A percentile compares a stretch with the other conserved stretches of the same genome.
These are phyloP conservation scores for Carassius gibelio DNA, from an alignment of 2,113 vertebrate species.

Conservation along the genomic window DNA sequence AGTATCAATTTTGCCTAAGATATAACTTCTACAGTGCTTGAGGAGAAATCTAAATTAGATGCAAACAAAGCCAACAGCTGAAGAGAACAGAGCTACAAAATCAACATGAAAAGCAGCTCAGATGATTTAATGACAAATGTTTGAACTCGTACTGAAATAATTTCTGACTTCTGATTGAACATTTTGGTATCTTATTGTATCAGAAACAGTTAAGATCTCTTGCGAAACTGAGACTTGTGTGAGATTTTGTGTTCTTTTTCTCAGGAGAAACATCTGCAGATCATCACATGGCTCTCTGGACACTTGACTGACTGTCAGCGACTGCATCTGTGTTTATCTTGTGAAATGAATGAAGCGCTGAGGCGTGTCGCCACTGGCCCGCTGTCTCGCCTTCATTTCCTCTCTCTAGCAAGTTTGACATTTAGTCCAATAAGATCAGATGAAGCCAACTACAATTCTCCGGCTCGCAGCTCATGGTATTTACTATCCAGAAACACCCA, in stretches of 20 bases:
- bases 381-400: neutral
- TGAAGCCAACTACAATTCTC: constrained; percentile 56
- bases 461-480: constrained; percentile 41
- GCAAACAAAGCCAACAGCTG: neutral
- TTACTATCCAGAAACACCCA: constrained; percentile 31
- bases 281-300: neutral
- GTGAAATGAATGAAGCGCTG: neutral
- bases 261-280: neutral
- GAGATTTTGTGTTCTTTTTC: neutral
- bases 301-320: neutral
- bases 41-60: neutral
- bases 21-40: neutral
- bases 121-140: neutral
- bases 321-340: constrained; percentile 19
- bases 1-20: neutral
- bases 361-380: neutral
- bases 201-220: neutral
- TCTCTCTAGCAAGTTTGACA: constrained; percentile 55
- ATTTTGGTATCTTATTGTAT: neutral
- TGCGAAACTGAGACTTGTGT: neutral
- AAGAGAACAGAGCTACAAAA: neutral
- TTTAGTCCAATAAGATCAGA: constrained; percentile 50
- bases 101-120: neutral
- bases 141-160: neutral
- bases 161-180: neutral